Percentiles rank a stretch among this genome's conserved stretches.
Evolutionary conservation across 2,113 vertebrate genomes (phyloP).

Genomic region (Percopsis transmontana): DNA sequence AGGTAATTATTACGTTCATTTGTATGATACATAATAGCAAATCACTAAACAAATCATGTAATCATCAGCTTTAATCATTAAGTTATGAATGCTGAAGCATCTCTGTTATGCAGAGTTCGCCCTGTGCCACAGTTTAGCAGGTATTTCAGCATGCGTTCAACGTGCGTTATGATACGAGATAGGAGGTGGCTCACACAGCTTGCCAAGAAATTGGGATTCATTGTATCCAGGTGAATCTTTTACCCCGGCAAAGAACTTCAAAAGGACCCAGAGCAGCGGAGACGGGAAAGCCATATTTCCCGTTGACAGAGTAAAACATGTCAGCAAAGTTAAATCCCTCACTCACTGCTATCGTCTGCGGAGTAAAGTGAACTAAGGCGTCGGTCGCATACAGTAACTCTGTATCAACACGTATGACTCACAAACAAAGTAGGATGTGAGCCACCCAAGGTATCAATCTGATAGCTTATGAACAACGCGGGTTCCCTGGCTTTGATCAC

Average conservation of each 20-base stretch:
- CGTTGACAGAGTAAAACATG: conserved; percentile 41
- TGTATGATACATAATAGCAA: conserved; percentile 47
- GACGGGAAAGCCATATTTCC: conserved; percentile 37
- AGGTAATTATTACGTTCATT: conserved; percentile 65
- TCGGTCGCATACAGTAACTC: conserved; percentile 33
- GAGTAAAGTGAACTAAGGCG: conserved; percentile 51
- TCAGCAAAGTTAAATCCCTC: conserved; percentile 50
- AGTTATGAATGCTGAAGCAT: conserved; percentile 2
- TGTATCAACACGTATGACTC: conserved; percentile 41
- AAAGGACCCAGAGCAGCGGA: conserved; percentile 26
- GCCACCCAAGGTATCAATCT: conserved; percentile 42
- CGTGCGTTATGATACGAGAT: not conserved
- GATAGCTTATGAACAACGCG: conserved; percentile 53
- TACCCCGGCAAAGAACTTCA: conserved; percentile 42
- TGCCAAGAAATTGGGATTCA: conserved; percentile 48
- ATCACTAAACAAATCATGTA: conserved; percentile 57
- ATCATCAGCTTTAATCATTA: conserved; percentile 34
- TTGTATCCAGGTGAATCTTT: conserved; percentile 52
- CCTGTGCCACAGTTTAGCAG: not conserved
- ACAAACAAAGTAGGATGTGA: conserved; percentile 52
- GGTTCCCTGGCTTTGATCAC: conserved; percentile 61
- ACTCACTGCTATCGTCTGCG: conserved; percentile 27
- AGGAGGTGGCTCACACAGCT: not conserved
- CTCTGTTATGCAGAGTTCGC: conserved; percentile 23
- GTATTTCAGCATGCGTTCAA: conserved; percentile 2